Conservation (phyloP, 2,888 invertebrate genomes). For the Busseola fusca region DNA sequence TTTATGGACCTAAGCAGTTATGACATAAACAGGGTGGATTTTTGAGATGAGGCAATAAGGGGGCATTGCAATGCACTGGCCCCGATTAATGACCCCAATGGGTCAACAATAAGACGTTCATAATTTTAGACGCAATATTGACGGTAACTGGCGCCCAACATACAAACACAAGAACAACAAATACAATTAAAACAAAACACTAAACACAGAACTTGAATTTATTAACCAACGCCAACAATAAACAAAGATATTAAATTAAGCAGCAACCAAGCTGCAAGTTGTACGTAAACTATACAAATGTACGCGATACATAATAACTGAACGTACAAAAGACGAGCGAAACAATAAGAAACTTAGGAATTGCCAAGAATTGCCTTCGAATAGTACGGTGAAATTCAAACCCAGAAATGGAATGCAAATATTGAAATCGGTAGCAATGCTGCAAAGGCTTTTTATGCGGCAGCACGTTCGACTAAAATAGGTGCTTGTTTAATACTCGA, state of each 20-base stretch:
- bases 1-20: background rate
- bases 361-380: conserved; percentile 72
- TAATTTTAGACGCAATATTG: background rate
- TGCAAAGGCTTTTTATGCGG: conserved; percentile 81
- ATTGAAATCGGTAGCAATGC: conserved; percentile 79
- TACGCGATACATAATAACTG: conserved; percentile 61
- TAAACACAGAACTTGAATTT: conserved; percentile 42
- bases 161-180: conserved; percentile 24
- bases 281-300: conserved; percentile 46
- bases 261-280: conserved; percentile 36
- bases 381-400: conserved; percentile 70
- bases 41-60: background rate
- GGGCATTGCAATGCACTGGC: background rate
- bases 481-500: conserved; percentile 44
- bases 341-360: conserved; percentile 73
- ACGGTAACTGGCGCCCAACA: background rate
- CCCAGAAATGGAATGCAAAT: conserved; percentile 85
- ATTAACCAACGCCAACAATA: conserved; percentile 42
- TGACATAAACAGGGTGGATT: background rate
- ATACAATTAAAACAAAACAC: conserved; percentile 44
- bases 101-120: background rate
- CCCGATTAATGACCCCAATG: background rate
- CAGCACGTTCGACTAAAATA: conserved; percentile 76
- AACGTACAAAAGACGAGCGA: conserved; percentile 68
- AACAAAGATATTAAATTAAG: conserved; percentile 56